These are phyloP conservation scores for Danaus plexippus DNA, from an alignment of 1,140 invertebrate genomes.

Conservation along the genomic window DNA sequence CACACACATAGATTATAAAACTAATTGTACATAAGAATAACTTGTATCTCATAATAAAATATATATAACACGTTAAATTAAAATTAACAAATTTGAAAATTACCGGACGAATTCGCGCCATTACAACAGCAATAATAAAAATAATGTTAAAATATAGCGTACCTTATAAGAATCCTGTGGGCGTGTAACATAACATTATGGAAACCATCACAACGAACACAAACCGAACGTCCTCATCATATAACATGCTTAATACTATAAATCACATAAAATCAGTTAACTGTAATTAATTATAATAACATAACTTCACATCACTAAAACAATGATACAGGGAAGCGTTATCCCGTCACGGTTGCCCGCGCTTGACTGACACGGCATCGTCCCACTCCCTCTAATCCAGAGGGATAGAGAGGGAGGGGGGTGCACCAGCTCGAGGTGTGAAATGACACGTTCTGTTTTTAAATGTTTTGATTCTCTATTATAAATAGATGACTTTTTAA, in stretches of 20 bases:
- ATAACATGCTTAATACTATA: slow-evolving; percentile 2
- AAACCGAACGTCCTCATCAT: slow-evolving; percentile 12
- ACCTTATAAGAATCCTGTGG: slow-evolving; percentile 57
- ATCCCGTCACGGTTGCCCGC: slow-evolving; percentile 24
- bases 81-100: too few species aligned
- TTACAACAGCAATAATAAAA: too few species aligned
- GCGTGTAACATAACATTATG: slow-evolving; percentile 7
- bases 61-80: too few species aligned
- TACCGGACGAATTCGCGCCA: too few species aligned
- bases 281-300: not conserved
- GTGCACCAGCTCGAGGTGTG: slow-evolving; percentile 21
- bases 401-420: slow-evolving; percentile 42
- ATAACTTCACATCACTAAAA: not conserved
- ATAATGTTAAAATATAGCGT: slow-evolving; percentile 1
- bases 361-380: slow-evolving; percentile 37
- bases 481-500: too few species aligned
- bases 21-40: too few species aligned
- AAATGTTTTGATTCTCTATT: too few species aligned
- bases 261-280: not conserved
- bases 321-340: slow-evolving; percentile 17
- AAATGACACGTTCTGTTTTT: not conserved
- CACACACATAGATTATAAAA: too few species aligned
- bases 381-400: slow-evolving; percentile 40
- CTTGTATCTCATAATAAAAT: too few species aligned
- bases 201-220: slow-evolving; percentile 1